Evolutionary conservation across 2,888 invertebrate genomes (phyloP), one percentile per base, ranked within the genome.

Genomic region (Aphelenchoides bicaudatus): DNA sequence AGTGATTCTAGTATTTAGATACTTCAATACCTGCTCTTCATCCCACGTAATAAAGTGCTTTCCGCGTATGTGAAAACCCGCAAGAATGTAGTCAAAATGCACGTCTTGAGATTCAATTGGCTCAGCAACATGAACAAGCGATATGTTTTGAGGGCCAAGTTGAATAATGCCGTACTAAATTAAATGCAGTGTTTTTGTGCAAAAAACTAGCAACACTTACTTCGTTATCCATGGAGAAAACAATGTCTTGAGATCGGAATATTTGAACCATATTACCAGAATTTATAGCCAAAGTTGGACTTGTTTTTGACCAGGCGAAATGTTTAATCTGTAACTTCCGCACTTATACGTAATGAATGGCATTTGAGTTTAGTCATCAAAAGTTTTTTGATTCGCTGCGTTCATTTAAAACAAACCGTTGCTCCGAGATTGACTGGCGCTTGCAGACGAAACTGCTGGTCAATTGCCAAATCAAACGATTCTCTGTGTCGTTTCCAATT

Each of bases 361-460:
- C n/a, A n/a, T n/a, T n/a, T n/a, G n/a, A n/a, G n/a, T n/a, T 5
- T 8, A 8, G 39, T 6, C 6, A 49, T 5, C 46, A 49, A 28
- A 47, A 30, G 6, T 47, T 49, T n/a, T n/a, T n/a, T n/a, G n/a
- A 43, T 10, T 8, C 23, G 16, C 16, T 19, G 16, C 37, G 16
- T 43, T 43, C 19, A 43, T 16, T n/a, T 43, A 43, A 43, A 43
- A 43, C 55, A 8, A n/a, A 55, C 55, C 10, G 21, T 58, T 1
- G 27, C 46, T 21, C 56, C 56, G 6, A 66, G 29, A 3, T 23
- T 73, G 66, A 78, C 86, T 84, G 78, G 87, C 83, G 79, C 87
- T 86, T 78, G 87, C 83, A 89, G 82, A 73, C 87, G 87, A 91
- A 91, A 93, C 65, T 85, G 84, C 71, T 87, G 87, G 78, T 88